Conservation (phyloP, 2,797 vertebrate genomes). For the Dermochelys coriacea region DNA sequence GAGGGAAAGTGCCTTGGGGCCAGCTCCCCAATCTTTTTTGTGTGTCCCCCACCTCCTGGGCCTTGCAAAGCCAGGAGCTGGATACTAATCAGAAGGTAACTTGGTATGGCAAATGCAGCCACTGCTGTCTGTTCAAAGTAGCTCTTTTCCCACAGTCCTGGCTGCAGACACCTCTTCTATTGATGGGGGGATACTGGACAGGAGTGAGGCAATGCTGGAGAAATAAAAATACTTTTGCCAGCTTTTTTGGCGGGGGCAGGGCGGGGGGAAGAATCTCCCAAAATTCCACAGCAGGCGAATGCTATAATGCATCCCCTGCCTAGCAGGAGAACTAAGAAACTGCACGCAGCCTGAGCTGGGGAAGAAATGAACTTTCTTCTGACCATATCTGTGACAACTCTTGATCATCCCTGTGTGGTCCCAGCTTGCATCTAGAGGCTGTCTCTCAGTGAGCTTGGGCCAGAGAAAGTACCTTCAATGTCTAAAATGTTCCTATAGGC, state of each 20-base stretch:
- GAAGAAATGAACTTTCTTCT: neutral
- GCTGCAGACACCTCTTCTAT: neutral
- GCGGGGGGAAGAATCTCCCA: neutral
- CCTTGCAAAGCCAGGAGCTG: accelerated
- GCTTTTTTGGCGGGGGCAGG: neutral
- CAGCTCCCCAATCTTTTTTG: neutral
- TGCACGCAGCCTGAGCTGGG: no score
- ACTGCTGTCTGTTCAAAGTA: neutral
- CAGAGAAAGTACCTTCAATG: neutral
- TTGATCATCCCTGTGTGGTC: neutral
- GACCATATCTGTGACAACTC: neutral
- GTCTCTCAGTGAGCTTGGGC: neutral
- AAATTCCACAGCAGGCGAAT: neutral
- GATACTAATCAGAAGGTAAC: neutral
- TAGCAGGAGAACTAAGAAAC: neutral
- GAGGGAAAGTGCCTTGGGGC: neutral
- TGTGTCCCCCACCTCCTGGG: neutral
- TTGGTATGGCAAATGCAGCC: neutral
- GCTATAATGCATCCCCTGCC: neutral
- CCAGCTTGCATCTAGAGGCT: neutral
- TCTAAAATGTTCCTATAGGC: neutral
- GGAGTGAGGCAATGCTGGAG: neutral
- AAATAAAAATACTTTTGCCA: neutral
- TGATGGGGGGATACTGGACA: neutral
- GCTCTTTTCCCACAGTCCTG: neutral